These are phyloP conservation scores for Ptiloglossa arizonensis DNA, from an alignment of 1,140 invertebrate genomes.

Conservation along the genomic window DNA sequence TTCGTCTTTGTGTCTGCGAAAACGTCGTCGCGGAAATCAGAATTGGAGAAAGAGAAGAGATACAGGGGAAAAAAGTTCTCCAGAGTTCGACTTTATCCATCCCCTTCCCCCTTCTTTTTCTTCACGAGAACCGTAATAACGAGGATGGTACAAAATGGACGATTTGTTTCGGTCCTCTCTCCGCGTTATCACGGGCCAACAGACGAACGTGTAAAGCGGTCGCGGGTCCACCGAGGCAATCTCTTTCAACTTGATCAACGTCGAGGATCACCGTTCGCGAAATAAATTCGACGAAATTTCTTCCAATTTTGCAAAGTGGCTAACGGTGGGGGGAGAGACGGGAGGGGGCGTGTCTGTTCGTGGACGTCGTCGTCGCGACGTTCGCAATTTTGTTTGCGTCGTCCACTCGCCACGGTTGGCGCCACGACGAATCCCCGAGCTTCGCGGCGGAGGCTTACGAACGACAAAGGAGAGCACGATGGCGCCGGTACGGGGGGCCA, in stretches of 20 bases:
- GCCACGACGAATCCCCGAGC: neutral
- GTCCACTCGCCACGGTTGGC: neutral
- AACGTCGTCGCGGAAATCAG: conserved; percentile 19
- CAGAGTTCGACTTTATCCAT: conserved; percentile 1
- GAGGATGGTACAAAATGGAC: too few relatives aligned
- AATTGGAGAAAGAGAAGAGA: neutral
- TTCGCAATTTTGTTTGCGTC: conserved; percentile 21
- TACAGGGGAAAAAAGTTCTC: too few relatives aligned
- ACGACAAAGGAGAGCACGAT: conserved; percentile 44
- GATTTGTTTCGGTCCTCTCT: conserved; percentile 5
- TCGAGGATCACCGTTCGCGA: neutral
- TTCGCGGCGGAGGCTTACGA: conserved; percentile 31
- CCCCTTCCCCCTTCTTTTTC: too few relatives aligned
- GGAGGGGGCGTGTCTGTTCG: too few relatives aligned
- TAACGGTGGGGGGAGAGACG: too few relatives aligned
- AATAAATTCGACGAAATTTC: conserved; percentile 16
- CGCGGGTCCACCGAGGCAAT: conserved; percentile 10
- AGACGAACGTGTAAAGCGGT: neutral
- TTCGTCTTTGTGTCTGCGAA: conserved; percentile 4
- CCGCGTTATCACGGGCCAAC: neutral
- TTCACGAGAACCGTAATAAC: too few relatives aligned
- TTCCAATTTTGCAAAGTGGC: conserved; percentile 29
- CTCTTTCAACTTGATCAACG: neutral
- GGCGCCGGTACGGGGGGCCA: too few relatives aligned
- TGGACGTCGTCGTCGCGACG: too few relatives aligned